These are phyloP conservation scores for Norana najaformis DNA, from an alignment of 2,888 invertebrate genomes.

Conservation along the genomic window DNA sequence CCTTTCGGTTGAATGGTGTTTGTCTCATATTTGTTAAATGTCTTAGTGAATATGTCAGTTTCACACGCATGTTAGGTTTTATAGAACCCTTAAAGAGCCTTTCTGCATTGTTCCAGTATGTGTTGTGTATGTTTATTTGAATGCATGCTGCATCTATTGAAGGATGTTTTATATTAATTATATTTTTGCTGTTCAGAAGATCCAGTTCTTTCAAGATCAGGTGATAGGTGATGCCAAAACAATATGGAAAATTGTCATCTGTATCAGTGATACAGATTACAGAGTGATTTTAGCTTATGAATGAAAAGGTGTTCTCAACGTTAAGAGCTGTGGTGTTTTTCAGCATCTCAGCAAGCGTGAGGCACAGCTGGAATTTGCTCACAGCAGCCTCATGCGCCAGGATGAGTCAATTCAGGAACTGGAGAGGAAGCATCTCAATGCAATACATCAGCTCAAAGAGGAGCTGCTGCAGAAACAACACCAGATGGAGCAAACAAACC, in stretches of 20 bases:
- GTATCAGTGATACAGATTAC: neutral
- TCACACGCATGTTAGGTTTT: neutral
- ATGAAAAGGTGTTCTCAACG: neutral
- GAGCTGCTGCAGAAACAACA: slow-evolving; percentile 85
- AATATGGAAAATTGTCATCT: neutral
- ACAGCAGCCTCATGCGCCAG: slow-evolving; percentile 88
- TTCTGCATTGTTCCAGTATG: too few species aligned
- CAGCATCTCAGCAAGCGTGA: slow-evolving; percentile 93
- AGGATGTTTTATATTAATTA: too few species aligned
- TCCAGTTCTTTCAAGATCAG: too few species aligned
- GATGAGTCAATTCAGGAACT: slow-evolving; percentile 95
- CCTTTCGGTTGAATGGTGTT: neutral
- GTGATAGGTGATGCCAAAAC: neutral
- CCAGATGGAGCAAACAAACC: slow-evolving; percentile 83
- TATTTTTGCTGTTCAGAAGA: too few species aligned
- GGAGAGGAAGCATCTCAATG: slow-evolving; percentile 86
- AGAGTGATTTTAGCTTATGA: neutral
- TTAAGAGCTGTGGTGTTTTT: slow-evolving; percentile 34
- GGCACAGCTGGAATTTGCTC: slow-evolving; percentile 91
- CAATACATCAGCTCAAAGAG: slow-evolving; percentile 74
- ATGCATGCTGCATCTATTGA: too few species aligned
- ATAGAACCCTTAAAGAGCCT: neutral
- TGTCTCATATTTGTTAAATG: neutral
- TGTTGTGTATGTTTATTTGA: neutral
- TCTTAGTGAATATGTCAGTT: neutral